Evolutionary conservation across 2,888 invertebrate genomes (phyloP), one percentile per base, ranked within the genome.

Genomic region (Heliconius charithonia): DNA sequence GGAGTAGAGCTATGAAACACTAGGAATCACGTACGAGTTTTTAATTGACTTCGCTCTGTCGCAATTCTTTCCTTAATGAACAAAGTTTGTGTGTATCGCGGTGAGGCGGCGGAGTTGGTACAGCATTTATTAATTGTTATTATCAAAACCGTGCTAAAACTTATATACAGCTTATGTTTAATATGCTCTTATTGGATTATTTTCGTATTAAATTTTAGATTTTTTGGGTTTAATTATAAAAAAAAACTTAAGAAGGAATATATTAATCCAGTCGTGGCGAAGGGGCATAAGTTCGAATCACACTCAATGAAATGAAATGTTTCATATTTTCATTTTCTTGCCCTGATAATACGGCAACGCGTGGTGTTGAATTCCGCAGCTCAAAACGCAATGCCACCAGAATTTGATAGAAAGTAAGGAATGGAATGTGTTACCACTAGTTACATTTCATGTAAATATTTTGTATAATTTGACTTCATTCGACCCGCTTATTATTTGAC

Each of bases 41-140:
- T 79, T 76, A 79, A 79, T 79, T 79, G 76, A 79, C 79, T 76
- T 73, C 72, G 72, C 73, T 79, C 45, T 76, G 76, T 70, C 62
- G 69, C 76, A 74, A 73, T 65, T 76, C 76, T 79, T 69, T 67
- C 72, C 41, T 72, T 78, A 78, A 78, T 78, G 67, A 74, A 66
- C 73, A 66, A 59, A 59, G 45, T 74, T 74, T 74, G 27, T 32
- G 59, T 73, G 67, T 74, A 45, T 41, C 63, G 63, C 45, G 63
- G 63, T 74, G 65, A 41, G 62, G 73, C 37, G 63, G 16, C 59
- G 9, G 72, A 72, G 59, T 59, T 59, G 59, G 13, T 22, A 72
- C 56, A 27, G 22, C 63, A 22, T 65, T 74, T 45, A 45, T 65
- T 74, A 74, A 45, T 74, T 63, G 27, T 63, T 65, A 41, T 65